phyloP scores from a whole-genome alignment of 2,797 vertebrate species.

The Euphonia xanthogaster region DNA sequence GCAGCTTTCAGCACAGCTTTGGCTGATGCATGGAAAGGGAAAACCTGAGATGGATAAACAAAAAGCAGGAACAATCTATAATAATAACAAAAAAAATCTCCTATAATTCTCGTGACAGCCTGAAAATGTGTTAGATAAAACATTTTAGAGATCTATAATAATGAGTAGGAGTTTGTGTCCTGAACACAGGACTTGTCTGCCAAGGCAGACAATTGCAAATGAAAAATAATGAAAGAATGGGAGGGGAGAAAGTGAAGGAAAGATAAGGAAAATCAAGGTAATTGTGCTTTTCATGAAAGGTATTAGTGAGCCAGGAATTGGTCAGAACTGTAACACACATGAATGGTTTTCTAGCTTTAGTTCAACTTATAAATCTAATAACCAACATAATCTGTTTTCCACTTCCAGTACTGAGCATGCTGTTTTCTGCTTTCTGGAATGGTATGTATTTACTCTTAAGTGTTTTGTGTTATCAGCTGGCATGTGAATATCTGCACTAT shows the following conservation, averaged over 20 bases:
- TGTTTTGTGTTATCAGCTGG: background rate
- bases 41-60: background rate
- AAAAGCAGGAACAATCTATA: background rate
- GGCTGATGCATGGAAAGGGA: background rate
- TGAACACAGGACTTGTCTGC: background rate
- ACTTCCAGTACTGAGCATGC: background rate
- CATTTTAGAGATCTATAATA: background rate
- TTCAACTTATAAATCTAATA: background rate
- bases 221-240: background rate
- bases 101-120: background rate
- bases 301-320: background rate
- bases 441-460: background rate
- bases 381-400: background rate
- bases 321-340: background rate
- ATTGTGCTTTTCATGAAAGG: background rate
- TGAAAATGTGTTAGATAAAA: slow-evolving; percentile 35
- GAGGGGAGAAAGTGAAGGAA: background rate
- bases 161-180: background rate
- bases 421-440: background rate
- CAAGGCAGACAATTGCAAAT: background rate
- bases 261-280: background rate
- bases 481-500: background rate
- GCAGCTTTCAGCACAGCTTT: background rate
- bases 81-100: background rate
- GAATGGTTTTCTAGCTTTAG: background rate